A percentile compares a stretch with the other conserved stretches of the same genome.
phyloP scores from a whole-genome alignment of 2,797 vertebrate species.

The Micrastur ruficollis region DNA sequence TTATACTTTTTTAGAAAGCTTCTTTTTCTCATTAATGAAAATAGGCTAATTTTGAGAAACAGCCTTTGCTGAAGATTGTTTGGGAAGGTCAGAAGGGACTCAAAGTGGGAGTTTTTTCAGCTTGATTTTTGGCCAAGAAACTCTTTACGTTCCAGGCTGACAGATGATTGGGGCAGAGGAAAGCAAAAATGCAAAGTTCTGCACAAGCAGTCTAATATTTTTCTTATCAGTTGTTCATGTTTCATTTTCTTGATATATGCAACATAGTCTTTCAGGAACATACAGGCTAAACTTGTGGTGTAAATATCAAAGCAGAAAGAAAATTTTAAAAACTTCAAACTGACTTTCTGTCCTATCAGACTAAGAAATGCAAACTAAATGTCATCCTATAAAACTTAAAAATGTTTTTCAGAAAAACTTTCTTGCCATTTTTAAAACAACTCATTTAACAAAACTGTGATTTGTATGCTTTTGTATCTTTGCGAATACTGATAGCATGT shows the following conservation, averaged over 20 bases:
- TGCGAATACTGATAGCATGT: neutral
- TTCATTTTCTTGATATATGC: neutral
- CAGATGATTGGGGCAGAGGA: neutral
- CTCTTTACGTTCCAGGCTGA: neutral
- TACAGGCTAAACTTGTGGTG: neutral
- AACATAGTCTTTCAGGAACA: neutral
- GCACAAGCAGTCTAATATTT: neutral
- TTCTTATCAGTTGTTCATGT: neutral
- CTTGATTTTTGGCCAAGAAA: neutral
- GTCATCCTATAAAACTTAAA: neutral
- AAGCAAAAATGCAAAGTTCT: neutral
- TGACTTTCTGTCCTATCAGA: neutral
- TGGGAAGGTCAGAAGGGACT: neutral
- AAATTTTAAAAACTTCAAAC: neutral
- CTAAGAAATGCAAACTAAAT: neutral
- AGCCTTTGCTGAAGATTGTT: neutral
- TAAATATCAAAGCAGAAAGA: neutral
- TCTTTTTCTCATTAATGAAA: neutral
- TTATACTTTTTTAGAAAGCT: neutral
- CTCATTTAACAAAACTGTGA: neutral
- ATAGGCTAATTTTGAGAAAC: neutral
- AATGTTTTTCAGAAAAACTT: neutral
- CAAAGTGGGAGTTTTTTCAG: neutral
- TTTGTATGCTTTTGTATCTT: neutral
- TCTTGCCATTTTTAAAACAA: neutral